Base-by-base conservation (phyloP, 2,113 vertebrate species). In the Rhinogobius similis region DNA sequence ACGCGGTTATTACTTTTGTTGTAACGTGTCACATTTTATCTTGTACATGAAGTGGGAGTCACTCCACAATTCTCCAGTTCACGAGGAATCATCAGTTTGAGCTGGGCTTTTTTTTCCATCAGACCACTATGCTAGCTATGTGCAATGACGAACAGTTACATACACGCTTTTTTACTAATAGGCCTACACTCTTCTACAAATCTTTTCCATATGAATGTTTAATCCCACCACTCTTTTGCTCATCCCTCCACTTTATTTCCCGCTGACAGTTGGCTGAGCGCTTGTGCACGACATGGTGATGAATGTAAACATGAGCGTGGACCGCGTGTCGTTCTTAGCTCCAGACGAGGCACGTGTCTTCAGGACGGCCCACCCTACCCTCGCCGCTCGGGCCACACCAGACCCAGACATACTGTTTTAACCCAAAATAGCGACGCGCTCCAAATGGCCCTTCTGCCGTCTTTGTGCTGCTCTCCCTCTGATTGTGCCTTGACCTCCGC, bases 371-470 rank as follows among this genome's bases (percentile, higher is more conserved):
- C 32, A 5, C 32, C n/a, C n/a, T n/a, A n/a, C n/a, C n/a, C n/a
- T 48, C 50, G 3, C 21, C 12, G 53, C 13, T 1, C 10, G 13
- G 53, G 14, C 53, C 24, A 56, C 23, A 14, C 32, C 32, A 36
- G 32, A 36, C 32, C 24, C 53, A 56, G 24, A 24, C 18, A 50
- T 72, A 59, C 66, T 64, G 62, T 77, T 81, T 68, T 64, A 27
- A 56, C 44, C 77, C 70, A n/a, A 67, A 68, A 81, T 36, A 14
- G 44, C 36, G 32, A 8, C 32, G 9, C 36, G 26, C 38, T 77
- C 68, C 44, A 18, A 69, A 29, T 56, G 23, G 38, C 18, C 62
- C 46, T 43, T 55, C 14, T 64, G 74, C 72, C 75, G 72, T 77
- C 67, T 64, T 29, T 66, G 27, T 38, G 12, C 63, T 43, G 32